phyloP scores from a whole-genome alignment of 2,888 invertebrate genomes.

The Drosophila longiperda region DNA sequence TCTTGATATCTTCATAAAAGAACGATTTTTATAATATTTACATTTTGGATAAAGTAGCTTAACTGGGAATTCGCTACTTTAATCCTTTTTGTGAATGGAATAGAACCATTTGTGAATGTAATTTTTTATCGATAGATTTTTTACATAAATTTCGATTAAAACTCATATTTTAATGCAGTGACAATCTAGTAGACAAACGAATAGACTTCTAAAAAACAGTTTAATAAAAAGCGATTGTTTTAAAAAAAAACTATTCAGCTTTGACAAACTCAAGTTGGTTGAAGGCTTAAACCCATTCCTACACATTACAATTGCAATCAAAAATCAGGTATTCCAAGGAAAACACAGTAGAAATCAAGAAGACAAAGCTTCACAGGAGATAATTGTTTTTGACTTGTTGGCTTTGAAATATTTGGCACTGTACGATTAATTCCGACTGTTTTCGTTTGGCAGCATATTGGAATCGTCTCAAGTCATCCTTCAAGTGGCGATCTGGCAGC shows the following conservation, averaged over 20 bases:
- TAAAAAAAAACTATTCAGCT: background rate
- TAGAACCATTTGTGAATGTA: no score
- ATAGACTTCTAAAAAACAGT: background rate
- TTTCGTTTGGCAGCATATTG: background rate
- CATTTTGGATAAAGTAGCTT: background rate
- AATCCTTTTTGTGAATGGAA: no score
- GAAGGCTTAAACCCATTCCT: background rate
- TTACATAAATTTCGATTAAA: background rate
- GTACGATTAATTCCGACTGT: background rate
- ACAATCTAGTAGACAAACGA: background rate
- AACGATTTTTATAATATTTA: background rate
- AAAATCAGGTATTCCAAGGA: background rate
- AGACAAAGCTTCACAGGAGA: background rate
- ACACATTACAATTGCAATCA: background rate
- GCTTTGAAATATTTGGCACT: background rate
- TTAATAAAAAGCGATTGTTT: background rate
- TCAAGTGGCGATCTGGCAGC: constrained; percentile 24
- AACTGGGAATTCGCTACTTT: fast-evolving
- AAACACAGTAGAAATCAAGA: background rate
- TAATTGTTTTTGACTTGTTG: no score
- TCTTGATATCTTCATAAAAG: no score
- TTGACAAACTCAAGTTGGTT: background rate
- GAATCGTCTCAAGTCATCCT: background rate
- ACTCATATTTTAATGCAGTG: background rate
- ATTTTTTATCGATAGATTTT: background rate